Evolutionary conservation across 2,113 vertebrate species (phyloP), one percentile per base, ranked within the genome.

Genomic region (Phoenicopterus ruber): DNA sequence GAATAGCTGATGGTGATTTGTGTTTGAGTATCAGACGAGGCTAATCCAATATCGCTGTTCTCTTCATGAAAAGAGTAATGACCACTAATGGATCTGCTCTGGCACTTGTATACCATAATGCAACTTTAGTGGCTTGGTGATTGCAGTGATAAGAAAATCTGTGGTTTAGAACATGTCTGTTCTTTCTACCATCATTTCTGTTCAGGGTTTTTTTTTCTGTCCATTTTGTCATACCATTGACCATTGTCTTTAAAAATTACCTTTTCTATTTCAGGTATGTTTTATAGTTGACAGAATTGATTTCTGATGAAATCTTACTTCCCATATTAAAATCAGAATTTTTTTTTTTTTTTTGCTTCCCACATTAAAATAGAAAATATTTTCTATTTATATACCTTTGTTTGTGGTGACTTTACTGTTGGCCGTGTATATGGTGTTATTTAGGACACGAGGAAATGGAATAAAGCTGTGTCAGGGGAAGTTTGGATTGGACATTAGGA

Each of bases 151-250:
- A 76, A 92, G 61, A 36, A 66, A 73, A 88, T 46, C 12, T 71
- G 49, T 79, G 44, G 32, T 84, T 78, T 69, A 86, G 20, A 81
- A 70, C 36, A 70, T 26, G 5, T 70, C 17, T 84, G 3, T 70
- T 91, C 31, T 81, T 93, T 71, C 72, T 86, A 58, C 22, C 8
- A 13, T 74, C 1, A n/a, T 77, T 96, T 93, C 32, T 76, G 9
- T 31, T 34, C 52, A 21, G 2, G 6, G 6, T 1, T 1, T 2
- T 10, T 24, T 13, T 66, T 13, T 5, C 22, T 86, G 19, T 17
- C 8, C 9, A 3, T 69, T 82, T 80, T 72, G 12, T 80, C 6
- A 42, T 80, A 34, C 3, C 5, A 13, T 42, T 88, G 20, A 59
- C 50, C 10, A n/a, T 29, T 71, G 16, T 49, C 31, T 82, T 84